Evolutionary conservation across 2,113 vertebrate species (phyloP), one percentile per base, ranked within the genome.

Genomic region (Cichladusa arquata): DNA sequence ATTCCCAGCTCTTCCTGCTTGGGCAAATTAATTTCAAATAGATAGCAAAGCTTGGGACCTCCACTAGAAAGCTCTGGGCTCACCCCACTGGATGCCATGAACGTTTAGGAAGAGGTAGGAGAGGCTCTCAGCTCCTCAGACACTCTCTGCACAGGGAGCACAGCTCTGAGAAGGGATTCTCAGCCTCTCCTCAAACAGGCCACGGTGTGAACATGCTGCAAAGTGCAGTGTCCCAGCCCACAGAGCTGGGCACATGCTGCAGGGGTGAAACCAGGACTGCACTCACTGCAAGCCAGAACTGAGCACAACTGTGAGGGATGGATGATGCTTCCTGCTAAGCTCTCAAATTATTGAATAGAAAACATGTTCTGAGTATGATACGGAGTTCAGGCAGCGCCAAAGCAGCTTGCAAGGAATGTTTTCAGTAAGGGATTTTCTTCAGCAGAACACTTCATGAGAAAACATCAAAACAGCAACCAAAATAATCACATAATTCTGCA

Each of bases 371-470:
- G 86, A 94, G 80, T 94, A 53, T 84, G 94, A 65, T 29, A 92
- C 34, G 90, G 88, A 92, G 88, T 81, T 90, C 69, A 88, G 88
- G 86, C 82, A 92, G 76, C 69, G 90, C 76, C 88, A 96, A 95
- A 93, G 90, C 86, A 94, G 85, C 87, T 74, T 58, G 82, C 82
- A 81, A 92, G 69, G 65, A 64, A 81, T 84, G 73, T 53, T 84
- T 90, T 84, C 19, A 36, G 81, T 48, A 88, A 61, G 85, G 76
- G 85, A 50, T 83, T 88, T 88, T 92, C 69, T 92, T 86, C 82
- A 90, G 44, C 71, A 92, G 80, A 90, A 65, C 34, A 48, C 25
- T 56, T 83, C 31, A 45, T 45, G 72, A 71, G 56, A 67, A 71
- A 90, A 80, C 72, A 93, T 86, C 51, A 78, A 36, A 93, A 62